Conservation (phyloP, 2,113 vertebrate genomes). For the Corydoras maculifer region DNA sequence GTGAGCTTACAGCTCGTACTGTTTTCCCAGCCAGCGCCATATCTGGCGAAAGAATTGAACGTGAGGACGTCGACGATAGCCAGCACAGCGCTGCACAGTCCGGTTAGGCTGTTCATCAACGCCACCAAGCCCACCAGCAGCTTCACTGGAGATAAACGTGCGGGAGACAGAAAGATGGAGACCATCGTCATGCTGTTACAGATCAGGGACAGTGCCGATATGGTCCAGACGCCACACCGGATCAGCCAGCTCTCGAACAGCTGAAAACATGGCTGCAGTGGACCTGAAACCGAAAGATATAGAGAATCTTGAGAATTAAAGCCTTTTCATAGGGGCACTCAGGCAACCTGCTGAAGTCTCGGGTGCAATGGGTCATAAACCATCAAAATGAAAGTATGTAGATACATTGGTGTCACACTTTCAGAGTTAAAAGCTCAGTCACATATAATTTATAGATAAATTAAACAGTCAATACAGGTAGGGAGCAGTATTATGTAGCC, state of each 20-base stretch:
- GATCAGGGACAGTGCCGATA: conserved; percentile 71
- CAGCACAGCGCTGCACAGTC: conserved; percentile 73
- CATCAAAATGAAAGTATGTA: neutral
- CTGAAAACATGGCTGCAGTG: conserved; percentile 83
- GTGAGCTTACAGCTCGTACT: conserved; percentile 76
- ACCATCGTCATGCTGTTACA: conserved; percentile 77
- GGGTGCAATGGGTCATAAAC: neutral
- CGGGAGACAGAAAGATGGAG: conserved; percentile 71
- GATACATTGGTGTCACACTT: neutral
- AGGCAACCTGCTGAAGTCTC: neutral
- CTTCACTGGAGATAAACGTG: conserved; percentile 69
- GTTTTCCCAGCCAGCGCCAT: conserved; percentile 80
- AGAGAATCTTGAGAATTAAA: no score
- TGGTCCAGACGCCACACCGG: conserved; percentile 82
- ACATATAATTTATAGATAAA: no score
- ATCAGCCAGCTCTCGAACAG: conserved; percentile 89
- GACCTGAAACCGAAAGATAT: conserved; percentile 62
- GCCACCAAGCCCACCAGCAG: conserved; percentile 80
- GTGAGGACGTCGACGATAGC: conserved; percentile 79
- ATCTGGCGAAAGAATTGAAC: conserved; percentile 80
- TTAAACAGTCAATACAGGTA: neutral
- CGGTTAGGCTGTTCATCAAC: conserved; percentile 74
- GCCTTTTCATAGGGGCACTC: neutral
- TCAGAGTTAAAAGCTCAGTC: no score
- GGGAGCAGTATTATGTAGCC: neutral